Evolutionary conservation across 2,888 invertebrate genomes (phyloP), one percentile per base, ranked within the genome.

Genomic region (Heliothis peltigera): DNA sequence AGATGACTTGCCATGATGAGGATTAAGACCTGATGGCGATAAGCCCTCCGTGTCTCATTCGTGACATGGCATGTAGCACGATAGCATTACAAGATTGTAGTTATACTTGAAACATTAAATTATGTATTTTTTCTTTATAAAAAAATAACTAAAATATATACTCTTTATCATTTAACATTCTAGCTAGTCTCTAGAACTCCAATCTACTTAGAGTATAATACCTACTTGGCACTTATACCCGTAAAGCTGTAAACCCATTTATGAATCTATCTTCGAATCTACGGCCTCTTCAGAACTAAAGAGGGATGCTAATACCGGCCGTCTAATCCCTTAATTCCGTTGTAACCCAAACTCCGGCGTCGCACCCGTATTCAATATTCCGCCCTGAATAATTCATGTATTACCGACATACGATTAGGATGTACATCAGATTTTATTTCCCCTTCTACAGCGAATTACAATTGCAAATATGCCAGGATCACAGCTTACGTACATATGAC

Each of bases 341-440:
- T 52, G 59, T 62, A 60, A 43, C 56, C 59, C 64, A 53, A 70
- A 71, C 55, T 64, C 55, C 35, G 52, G 39, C 51, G 25, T 57
- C 67, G 53, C 25, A 52, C 64, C 53, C 51, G 84, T 84, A 89
- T 89, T 89, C 88, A 87, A 88, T 89, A 84, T 85, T 80, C 80
- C 70, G 67, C 68, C 57, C 62, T 89, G 88, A 86, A 87, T 89
- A 67, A 89, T 89, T 88, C 88, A 89, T 85, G 72, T 64, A 71
- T 64, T 66, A 74, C 74, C 81, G 74, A 82, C 80, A 80, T 80
- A 72, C 82, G 87, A 89, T 88, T 88, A 87, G 81, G 82, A 82
- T 82, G 84, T 83, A 78, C 81, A 77, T 77, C 78, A 74, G 74
- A 85, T 82, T 85, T 87, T 84, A 81, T 84, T 83, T 77, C 77